A percentile compares a stretch with the other conserved stretches of the same genome.
phyloP scores from a whole-genome alignment of 1,140 invertebrate genomes.

The Ectropis grisescens region DNA sequence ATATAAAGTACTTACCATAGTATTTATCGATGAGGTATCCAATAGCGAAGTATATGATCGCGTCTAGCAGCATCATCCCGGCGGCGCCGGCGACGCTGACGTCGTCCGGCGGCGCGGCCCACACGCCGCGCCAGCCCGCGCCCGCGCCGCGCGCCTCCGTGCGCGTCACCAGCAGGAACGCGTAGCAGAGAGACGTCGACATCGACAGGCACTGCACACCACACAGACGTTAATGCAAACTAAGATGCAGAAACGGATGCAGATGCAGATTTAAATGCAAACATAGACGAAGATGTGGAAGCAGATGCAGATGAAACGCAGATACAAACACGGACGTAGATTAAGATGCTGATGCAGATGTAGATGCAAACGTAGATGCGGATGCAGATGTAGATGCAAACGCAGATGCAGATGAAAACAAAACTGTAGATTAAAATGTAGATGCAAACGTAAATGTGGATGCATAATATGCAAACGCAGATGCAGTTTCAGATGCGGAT shows the following conservation, averaged over 20 bases:
- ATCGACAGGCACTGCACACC: slow-evolving; percentile 69
- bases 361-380: too few relatives aligned
- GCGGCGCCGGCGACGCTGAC: slow-evolving; percentile 64
- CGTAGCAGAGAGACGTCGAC: slow-evolving; percentile 76
- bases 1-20: slow-evolving; percentile 42
- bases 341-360: too few relatives aligned
- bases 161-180: slow-evolving; percentile 71
- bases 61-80: slow-evolving; percentile 64
- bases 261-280: too few relatives aligned
- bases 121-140: slow-evolving; percentile 59
- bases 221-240: background rate
- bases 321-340: too few relatives aligned
- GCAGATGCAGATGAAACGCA: too few relatives aligned
- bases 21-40: slow-evolving; percentile 49
- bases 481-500: too few relatives aligned
- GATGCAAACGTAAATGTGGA: too few relatives aligned
- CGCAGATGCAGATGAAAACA: too few relatives aligned
- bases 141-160: slow-evolving; percentile 72
- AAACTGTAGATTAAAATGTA: too few relatives aligned
- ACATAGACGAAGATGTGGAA: too few relatives aligned
- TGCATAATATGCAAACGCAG: too few relatives aligned
- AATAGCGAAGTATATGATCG: slow-evolving; percentile 56
- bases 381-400: too few relatives aligned
- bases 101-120: slow-evolving; percentile 58
- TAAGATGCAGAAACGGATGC: background rate